Evolutionary conservation across 2,113 vertebrate genomes (phyloP), one percentile per base, ranked within the genome.

Genomic region (Oryzias curvinotus): DNA sequence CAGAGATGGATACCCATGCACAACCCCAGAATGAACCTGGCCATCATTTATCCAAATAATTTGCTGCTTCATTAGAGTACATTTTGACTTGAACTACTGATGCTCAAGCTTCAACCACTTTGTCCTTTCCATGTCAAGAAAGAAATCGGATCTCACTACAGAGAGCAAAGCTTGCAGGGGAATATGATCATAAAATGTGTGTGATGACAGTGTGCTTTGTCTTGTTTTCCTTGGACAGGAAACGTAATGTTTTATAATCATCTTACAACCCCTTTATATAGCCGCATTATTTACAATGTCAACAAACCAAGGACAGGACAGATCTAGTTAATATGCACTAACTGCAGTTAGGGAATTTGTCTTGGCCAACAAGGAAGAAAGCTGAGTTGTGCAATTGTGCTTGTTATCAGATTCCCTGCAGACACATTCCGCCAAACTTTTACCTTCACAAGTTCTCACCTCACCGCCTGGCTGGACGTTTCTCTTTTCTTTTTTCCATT

Each of bases 141-240:
- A 52, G 71, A 73, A 66, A 78, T 64, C 14, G 43, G 58, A 74
- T 71, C 49, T 64, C 19, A 23, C 48, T 47, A 58, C 76, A 62
- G 50, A 57, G 44, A 51, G 48, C 43, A 65, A 44, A 45, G 66
- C 48, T 69, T 30, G 72, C 36, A 67, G 41, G 5, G 54, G 62
- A 42, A 60, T 53, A 18, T 50, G 23, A 26, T 48, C 42, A 79
- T 72, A 6, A 68, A 76, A 70, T 61, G 26, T 30, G 23, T 51
- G 50, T 50, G 12, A 61, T 54, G 63, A 42, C 50, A 58, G 55
- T 8, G 15, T 41, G 41, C 49, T 59, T 51, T 52, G 21, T 23
- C 8, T 17, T 78, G 57, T 80, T 80, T 76, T 64, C 12, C 16
- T 78, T 82, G 71, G 66, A 72, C 36, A 30, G 19, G 21, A 63